Conservation (phyloP, 2,888 invertebrate genomes). For the Tetramorium bicarinatum region DNA sequence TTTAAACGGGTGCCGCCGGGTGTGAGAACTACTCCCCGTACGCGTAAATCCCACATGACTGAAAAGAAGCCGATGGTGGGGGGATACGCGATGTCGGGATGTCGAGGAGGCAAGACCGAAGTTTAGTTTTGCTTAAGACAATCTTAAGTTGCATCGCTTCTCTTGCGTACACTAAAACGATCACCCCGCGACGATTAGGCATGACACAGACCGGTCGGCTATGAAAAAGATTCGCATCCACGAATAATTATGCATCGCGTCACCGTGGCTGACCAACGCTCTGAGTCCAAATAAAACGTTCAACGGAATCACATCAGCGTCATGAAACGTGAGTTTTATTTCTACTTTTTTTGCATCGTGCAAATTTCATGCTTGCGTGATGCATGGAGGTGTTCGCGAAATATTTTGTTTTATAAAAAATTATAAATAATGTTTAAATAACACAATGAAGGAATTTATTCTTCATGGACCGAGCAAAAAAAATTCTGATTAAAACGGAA, state of each 20-base stretch:
- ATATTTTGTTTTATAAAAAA: neutral
- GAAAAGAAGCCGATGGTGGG: constrained; percentile 73
- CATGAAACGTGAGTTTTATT: constrained; percentile 75
- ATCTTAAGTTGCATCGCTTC: constrained; percentile 73
- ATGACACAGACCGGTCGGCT: constrained; percentile 52
- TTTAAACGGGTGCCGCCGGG: constrained; percentile 49
- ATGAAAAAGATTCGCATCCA: constrained; percentile 42
- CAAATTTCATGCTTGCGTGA: neutral
- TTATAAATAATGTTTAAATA: neutral
- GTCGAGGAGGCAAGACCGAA: constrained; percentile 69
- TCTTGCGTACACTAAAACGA: constrained; percentile 68
- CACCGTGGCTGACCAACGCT: neutral
- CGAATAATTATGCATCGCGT: constrained; percentile 9
- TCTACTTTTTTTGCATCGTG: neutral
- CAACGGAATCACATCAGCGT: constrained; percentile 11
- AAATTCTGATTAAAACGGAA: no score
- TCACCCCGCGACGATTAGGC: constrained; percentile 5
- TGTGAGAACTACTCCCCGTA: constrained; percentile 66
- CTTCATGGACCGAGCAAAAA: neutral
- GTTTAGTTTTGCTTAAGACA: constrained; percentile 80
- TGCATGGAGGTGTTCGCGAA: neutral
- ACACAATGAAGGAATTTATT: neutral
- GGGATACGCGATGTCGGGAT: constrained; percentile 77
- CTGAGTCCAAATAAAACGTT: constrained; percentile 16
- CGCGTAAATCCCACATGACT: constrained; percentile 74